Evolutionary conservation across 2,797 vertebrate species (phyloP), one percentile per base, ranked within the genome.

Genomic region (Fundulus diaphanus): DNA sequence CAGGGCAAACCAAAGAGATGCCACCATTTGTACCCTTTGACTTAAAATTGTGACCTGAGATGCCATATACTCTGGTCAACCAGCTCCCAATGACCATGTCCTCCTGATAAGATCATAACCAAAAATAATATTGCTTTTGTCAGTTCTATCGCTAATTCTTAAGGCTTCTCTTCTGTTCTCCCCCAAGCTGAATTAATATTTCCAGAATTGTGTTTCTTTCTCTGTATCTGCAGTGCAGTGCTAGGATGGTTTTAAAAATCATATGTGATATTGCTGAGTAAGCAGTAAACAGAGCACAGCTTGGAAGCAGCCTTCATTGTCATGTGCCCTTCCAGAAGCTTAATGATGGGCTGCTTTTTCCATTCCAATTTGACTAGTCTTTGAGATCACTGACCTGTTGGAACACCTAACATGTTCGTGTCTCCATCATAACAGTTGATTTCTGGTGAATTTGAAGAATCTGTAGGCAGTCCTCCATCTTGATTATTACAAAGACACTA

Each of bases 221-320:
- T 31, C 40, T 24, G 49, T 74, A 44, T 73, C 27, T 46, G 59
- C 18, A 40, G 57, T 75, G 74, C 69, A 29, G 42, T 57, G 66
- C 66, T 11, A 37, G 29, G 15, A 73, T 69, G 15, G 54, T 42
- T 44, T 49, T 44, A 27, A 2, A 74, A 70, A 0, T 33, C 69
- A 79, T 46, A 82, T 70, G 72, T 65, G 84, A 88, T 88, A 74
- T 77, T 82, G 78, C 85, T 80, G 76, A 88, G 85, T 80, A 80
- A 79, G 87, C 86, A 68, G 78, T 87, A 86, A 84, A 82, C 82
- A 67, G 49, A 76, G 70, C 59, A 16, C 31, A 24, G 67, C 73
- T 51, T 49, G 31, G 59, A 72, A 44, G 67, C 66, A 63, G 68
- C 74, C 71, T 70, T 72, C 70, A 54, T 5, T 61, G 75, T 81